Evolutionary conservation across 2,113 vertebrate genomes (phyloP), one percentile per base, ranked within the genome.

Genomic region (Semicossyphus pulcher): DNA sequence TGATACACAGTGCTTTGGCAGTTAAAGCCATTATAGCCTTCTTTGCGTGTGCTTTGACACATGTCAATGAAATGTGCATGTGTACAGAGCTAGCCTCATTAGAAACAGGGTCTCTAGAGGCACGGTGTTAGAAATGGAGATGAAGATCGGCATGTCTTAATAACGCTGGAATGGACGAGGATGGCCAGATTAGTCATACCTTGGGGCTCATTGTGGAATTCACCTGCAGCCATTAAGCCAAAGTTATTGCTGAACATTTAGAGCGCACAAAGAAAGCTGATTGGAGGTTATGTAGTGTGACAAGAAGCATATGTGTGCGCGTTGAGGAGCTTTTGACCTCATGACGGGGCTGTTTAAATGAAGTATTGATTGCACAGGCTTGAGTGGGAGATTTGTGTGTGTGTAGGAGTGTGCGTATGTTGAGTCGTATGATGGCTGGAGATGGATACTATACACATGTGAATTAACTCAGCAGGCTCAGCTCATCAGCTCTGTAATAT

Each of bases 281-380:
- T 60, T 85, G 74, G 48, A 58, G 42, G 72, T 79, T 77, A 68
- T 76, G 59, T 61, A 59, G 67, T 61, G 54, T 78, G 61, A 63
- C n/a, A 4, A 21, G 42, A 18, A 0, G 15, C 72, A 52, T 63
- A 31, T 66, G 23, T 28, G 44, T 32, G n/a, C n/a, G n/a, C n/a
- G n/a, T n/a, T n/a, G 32, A 16, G 39, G 65, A 42, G 41, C 28
- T 78, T 78, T 82, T 80, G 67, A 87, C 62, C 52, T 63, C 26
- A 80, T 75, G 54, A 70, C 10, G 21, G 64, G 70, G 54, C 71
- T 77, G 71, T 58, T 74, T 82, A 80, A 91, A 74, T 82, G 21
- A 76, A 78, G 49, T 81, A 72, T 81, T 80, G 59, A 78, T 73
- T n/a, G 16, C 5, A 2, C 23, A 29, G 20, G 58, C 41, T 75